Base-by-base conservation (phyloP, 1,140 invertebrate genomes). In the Sinella curviseta region DNA sequence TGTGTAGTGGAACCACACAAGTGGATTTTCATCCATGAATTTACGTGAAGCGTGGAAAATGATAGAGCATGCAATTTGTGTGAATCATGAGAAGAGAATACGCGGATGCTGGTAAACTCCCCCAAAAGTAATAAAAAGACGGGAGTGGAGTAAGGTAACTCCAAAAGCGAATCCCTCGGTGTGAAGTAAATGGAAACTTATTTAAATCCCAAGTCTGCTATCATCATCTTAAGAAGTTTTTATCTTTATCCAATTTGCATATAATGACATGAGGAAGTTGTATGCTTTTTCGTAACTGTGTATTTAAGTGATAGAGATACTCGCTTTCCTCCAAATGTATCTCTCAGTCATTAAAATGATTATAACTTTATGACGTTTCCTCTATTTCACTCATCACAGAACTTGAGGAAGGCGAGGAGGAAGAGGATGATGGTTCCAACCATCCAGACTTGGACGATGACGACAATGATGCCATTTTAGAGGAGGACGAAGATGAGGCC, bases 401-500 rank as follows among this genome's bases (percentile, higher is more conserved):
- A 48, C 39, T 48, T 14, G 65, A 70, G 65, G 26, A 70, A 70
- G 65, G 30, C 2, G 65, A 70, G 31, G 65, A 33, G 1, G 39
- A 75, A 12, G 74, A 75, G 28, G 70, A 79, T 14, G 74, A 76
- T 1, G 74, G 74, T 30, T 14, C 35, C 16, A 35, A 74, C n/a
- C 65, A 35, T 24, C 2, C 30, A 33, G 75, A 60, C 16, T 26
- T 8, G 16, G 39, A 77, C 54, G 39, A 55, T 14, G 75, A 60
- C 30, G 75, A 77, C 24, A 34, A 77, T 16, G 75, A 79, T 35
- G 75, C 75, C 8, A 79, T 79, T 60, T 57, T 76, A 8, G 78
- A 79, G 28, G 78, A 78, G 33, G 77, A 80, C 2, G 79, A 80
- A 24, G 65, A 70, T n/a, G 79, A 80, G 20, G 76, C 3, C 0